phyloP scores from a whole-genome alignment of 2,113 vertebrate species.

The Carassius gibelio region DNA sequence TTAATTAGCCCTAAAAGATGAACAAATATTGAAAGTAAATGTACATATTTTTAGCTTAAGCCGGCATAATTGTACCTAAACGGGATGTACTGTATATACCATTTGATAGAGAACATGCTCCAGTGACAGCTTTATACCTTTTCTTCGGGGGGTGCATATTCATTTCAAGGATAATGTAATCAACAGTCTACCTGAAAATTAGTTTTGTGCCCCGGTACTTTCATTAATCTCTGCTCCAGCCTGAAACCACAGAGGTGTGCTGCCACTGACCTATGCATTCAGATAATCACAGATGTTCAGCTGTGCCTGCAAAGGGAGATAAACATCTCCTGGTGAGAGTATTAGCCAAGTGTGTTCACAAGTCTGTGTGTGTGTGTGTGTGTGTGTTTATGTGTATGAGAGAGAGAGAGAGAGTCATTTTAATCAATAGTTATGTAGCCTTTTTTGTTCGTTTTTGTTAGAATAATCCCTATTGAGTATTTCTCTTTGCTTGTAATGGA shows the following conservation, averaged over 20 bases:
- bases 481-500: conserved; percentile 15
- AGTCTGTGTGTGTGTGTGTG: background rate
- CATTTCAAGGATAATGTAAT: background rate
- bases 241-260: conserved; percentile 11
- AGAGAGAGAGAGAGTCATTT: background rate
- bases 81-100: too few relatives aligned
- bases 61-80: too few relatives aligned
- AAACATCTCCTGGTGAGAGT: conserved; percentile 12
- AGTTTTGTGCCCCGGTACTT: background rate
- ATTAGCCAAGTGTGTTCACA: background rate
- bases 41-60: too few relatives aligned
- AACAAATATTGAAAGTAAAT: too few relatives aligned
- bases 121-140: background rate
- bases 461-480: background rate
- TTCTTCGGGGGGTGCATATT: background rate
- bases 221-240: conserved; percentile 7
- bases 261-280: background rate
- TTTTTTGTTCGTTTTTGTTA: background rate
- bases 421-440: conserved; percentile 14
- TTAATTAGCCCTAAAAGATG: too few relatives aligned
- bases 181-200: background rate
- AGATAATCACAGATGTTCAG: conserved; percentile 25
- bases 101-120: too few relatives aligned
- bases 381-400: too few relatives aligned
- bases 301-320: background rate